Percentiles rank a stretch among this genome's conserved stretches.
These are phyloP conservation scores for Erithacus rubecula DNA, from an alignment of 2,797 vertebrate genomes.

Conservation along the genomic window DNA sequence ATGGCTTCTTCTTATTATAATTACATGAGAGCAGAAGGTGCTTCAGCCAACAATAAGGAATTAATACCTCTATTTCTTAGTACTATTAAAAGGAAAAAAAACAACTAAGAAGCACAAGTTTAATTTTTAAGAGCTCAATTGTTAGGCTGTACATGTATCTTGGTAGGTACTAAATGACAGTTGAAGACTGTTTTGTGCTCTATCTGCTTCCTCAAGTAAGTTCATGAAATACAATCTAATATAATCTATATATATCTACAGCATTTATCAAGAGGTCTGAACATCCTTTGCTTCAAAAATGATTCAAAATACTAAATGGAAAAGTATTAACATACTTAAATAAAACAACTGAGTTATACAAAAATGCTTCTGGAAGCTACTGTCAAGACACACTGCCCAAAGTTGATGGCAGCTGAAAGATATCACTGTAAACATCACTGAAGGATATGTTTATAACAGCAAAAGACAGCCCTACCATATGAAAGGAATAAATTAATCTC, in stretches of 20 bases:
- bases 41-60: not conserved
- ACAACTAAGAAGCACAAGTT: not conserved
- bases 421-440: not conserved
- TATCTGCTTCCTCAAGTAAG: not conserved
- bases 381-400: not conserved
- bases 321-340: not conserved
- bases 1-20: not conserved
- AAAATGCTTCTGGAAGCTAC: not conserved
- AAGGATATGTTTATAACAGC: not conserved
- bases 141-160: not conserved
- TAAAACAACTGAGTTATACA: not conserved
- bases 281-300: not conserved
- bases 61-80: not conserved
- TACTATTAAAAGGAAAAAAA: not conserved
- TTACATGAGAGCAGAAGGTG: not conserved
- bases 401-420: not conserved
- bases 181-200: not conserved
- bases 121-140: not conserved
- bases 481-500: conserved; percentile 60
- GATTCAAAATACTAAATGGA: not conserved
- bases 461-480: conserved; percentile 21
- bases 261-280: not conserved
- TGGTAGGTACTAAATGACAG: not conserved
- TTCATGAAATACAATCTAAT: not conserved
- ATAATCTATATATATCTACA: not conserved